A percentile compares a stretch with the other conserved stretches of the same genome.
These are phyloP conservation scores for Petrocephalus schoutedeni DNA, from an alignment of 2,797 vertebrate genomes.

Conservation along the genomic window DNA sequence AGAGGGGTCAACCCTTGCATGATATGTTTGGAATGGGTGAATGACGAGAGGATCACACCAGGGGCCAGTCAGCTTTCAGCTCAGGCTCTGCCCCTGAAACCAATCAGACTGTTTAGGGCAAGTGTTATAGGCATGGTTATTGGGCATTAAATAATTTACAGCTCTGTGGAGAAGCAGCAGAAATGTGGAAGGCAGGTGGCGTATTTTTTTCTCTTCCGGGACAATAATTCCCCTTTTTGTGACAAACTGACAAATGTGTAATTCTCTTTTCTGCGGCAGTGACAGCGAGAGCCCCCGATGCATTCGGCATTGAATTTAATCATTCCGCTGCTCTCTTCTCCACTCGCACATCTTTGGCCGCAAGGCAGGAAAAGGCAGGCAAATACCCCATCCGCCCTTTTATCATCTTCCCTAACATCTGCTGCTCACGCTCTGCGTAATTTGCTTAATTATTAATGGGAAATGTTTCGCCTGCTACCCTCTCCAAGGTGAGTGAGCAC, in stretches of 20 bases:
- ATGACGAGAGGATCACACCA: background rate
- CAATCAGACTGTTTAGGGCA: background rate
- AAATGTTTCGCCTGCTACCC: background rate
- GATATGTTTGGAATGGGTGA: background rate
- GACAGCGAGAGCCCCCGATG: background rate
- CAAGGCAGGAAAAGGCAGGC: background rate
- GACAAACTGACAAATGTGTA: constrained; percentile 7
- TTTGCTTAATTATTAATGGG: constrained; percentile 20
- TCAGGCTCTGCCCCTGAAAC: background rate
- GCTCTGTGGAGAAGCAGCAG: background rate
- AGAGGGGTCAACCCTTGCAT: background rate
- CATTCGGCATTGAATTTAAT: constrained; percentile 10
- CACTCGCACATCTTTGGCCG: constrained; percentile 8
- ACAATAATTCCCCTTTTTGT: constrained; percentile 6
- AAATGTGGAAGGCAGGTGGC: background rate
- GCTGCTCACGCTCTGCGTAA: constrained; percentile 20
- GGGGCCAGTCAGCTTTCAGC: background rate
- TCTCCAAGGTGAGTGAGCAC: background rate
- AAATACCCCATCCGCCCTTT: constrained; percentile 20
- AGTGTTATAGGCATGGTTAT: background rate
- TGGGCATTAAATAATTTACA: background rate
- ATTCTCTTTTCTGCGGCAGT: background rate
- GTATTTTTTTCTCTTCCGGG: background rate
- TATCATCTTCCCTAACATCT: constrained; percentile 29
- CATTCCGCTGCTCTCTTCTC: background rate